phyloP scores from a whole-genome alignment of 2,797 vertebrate genomes.

The Spinus olivaceus region DNA sequence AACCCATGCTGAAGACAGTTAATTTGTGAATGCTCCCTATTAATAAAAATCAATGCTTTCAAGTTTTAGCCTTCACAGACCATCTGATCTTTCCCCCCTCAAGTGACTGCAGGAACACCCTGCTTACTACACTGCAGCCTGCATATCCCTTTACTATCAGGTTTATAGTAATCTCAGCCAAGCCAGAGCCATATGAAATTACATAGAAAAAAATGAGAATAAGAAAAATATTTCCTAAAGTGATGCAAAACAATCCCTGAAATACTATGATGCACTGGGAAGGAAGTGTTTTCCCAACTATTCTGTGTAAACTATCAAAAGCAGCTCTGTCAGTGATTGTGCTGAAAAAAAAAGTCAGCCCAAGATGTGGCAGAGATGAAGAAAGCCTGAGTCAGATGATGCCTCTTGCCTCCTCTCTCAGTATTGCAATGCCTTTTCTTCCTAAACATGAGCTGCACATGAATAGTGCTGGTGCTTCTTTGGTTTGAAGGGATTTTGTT shows the following conservation, averaged over 20 bases:
- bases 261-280: background rate
- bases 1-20: background rate
- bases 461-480: background rate
- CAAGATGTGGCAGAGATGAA: background rate
- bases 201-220: background rate
- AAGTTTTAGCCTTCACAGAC: background rate
- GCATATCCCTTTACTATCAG: background rate
- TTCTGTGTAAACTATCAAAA: background rate
- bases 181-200: background rate
- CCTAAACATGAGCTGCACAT: accelerated
- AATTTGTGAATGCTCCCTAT: background rate
- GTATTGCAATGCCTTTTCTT: background rate
- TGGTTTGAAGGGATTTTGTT: background rate
- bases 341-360: background rate
- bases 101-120: background rate
- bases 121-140: background rate
- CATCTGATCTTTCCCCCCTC: background rate
- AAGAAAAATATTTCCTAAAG: background rate
- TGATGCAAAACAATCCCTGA: background rate
- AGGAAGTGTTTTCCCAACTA: background rate
- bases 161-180: background rate
- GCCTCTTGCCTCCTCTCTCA: background rate
- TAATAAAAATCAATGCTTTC: background rate
- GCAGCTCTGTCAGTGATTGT: background rate
- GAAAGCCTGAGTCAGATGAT: background rate